Base-by-base conservation (phyloP, 2,113 vertebrate species). In the Nyctibius bracteatus region DNA sequence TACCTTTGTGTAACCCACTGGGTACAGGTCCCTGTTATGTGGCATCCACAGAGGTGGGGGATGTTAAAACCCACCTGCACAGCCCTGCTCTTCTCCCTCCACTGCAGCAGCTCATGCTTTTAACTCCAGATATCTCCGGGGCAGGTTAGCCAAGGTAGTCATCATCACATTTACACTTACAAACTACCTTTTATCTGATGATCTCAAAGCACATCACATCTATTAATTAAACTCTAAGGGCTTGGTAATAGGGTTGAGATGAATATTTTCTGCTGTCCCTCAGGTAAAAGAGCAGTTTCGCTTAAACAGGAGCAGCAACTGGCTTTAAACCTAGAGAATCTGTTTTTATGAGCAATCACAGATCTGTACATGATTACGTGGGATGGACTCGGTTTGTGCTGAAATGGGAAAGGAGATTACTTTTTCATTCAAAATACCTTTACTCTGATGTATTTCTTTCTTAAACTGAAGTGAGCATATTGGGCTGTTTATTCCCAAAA, bases 161-260 rank as follows among this genome's bases (percentile, higher is more conserved):
- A 59, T 35, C 47, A 41, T 19, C 68, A 55, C 23, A 23, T 87
- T 84, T 93, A 91, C 30, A n/a, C n/a, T 43, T 52, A 58, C 2
- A 72, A 90, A 81, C 52, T 43, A 54, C 59, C 28, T 81, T 90
- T 78, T 72, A 71, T 70, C 75, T 41, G 43, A 58, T 9, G 23
- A 78, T 83, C 78, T 86, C 63, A 74, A 83, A 92, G 63, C 54
- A 62, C 49, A 81, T 90, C 71, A 70, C 17, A 65, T 28, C 28
- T 51, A 62, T 83, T 86, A 94, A 94, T 93, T 93, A 93, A 88
- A 83, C 63, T 83, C 67, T 43, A 39, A 94, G 43, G 72, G 83
- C 59, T 88, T 55, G 47, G 35, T 39, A 62, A 63, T 37, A 74
- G 33, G 68, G 68, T 54, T 31, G 72, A 88, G 72, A 88, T 72